Base-by-base conservation (phyloP, 1,140 invertebrate genomes). In the Sycophila sp. region DNA sequence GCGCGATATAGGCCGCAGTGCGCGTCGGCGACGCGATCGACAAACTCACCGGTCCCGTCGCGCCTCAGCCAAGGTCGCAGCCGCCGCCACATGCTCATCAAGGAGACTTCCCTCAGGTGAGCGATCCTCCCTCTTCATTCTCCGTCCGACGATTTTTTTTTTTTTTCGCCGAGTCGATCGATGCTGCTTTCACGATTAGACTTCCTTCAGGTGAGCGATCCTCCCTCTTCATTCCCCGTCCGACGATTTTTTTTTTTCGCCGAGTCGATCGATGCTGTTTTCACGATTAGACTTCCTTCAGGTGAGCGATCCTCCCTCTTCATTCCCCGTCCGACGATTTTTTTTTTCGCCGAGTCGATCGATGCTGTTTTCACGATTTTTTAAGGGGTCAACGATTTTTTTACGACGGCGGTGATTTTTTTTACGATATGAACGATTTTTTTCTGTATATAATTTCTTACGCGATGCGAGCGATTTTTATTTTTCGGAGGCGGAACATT, bases 61-160 rank as follows among this genome's bases (percentile, higher is more conserved):
- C 67, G 65, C 34, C 73, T 59, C 73, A 59, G 63, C 74, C 71
- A 72, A 76, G n/a, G 71, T 47, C 38, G 56, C 17, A 49, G 6
- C 10, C 1, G n/a, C 66, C 15, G 69, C 75, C 73, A 75, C 66
- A 86, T 86, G 84, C 80, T 86, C 47, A 83, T 83, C 77, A 86
- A 86, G 76, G 83, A 84, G 72, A 84, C 81, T 26, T 86, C 84
- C 28, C 77, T 85, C 72, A 86, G 84, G 84, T 86, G 83, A 78
- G 74, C 82, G 80, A 81, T 78, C 81, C 77, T 78, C 80, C 76
- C 77, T 74, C 78, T 80, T 75, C 62, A 49, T 73, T 63, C 72
- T 73, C 49, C 62, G 66, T 73, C 42, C 34, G 60, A 49, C 11
- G 51, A 53, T 36, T 53, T 53, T 34, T 70, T 68, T 74, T 71